Base-by-base conservation (phyloP, 1,140 invertebrate species). In the Drosophila subpulchrella region DNA sequence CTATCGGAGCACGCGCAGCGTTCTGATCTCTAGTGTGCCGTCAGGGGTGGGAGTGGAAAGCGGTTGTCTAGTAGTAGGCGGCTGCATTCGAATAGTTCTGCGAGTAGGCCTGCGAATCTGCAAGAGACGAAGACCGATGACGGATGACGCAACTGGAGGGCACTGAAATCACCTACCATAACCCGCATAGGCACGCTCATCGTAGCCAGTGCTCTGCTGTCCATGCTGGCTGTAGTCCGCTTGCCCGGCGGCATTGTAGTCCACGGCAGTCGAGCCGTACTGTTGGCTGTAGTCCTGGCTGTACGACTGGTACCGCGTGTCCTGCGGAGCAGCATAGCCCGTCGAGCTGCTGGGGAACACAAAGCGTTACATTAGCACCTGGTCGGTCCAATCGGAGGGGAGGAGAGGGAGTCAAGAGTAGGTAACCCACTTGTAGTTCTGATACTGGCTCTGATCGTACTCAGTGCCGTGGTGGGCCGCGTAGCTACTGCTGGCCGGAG, bases 401-500 rank as follows among this genome's bases (percentile, higher is more conserved):
- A 34, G 8, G 17, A 34, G 39, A 46, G 6, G 8, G 15, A 13
- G 10, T 27, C 10, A 0, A 20, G 10, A 62, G 17, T n/a, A 62
- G 34, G 17, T 24, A 50, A 72, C 78, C 54, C 71, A 92, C 91
- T 82, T 90, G 67, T 92, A 92, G 50, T 66, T 73, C 54, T 91
- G 90, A 54, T 92, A 92, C 68, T 92, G 91, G 66, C 86, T 92
- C 55, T 91, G 91, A 78, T 92, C 91, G 58, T 92, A 92, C 30
- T 92, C 91, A 12, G 76, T 68, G 38, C 70, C 70, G 24, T 85
- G 78, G 57, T 85, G 84, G 24, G 78, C 57, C 3, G 83, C 75
- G 70, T 92, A 92, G 47, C 78, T 88, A 39, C 63, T 84, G 56
- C 68, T 92, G 15, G 91, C 78, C 5, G 89, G 73, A 12, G 88